Base-by-base conservation (phyloP, 2,113 vertebrate genomes). In the Cheirogaleus medius region DNA sequence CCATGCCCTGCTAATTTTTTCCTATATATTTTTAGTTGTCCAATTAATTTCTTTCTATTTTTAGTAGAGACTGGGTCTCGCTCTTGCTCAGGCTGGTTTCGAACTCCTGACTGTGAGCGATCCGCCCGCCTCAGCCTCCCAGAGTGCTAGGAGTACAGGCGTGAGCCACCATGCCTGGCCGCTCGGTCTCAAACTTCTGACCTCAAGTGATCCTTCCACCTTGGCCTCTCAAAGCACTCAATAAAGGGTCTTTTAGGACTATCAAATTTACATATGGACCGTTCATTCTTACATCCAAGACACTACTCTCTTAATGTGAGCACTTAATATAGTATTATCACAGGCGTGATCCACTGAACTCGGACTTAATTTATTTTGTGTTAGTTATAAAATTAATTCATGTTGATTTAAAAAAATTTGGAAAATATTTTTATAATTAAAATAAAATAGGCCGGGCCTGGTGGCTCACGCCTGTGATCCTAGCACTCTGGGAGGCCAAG, bases 341-440 rank as follows among this genome's bases (percentile, higher is more conserved):
- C 11, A 63, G 25, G 60, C 5, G 4, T 12, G 25, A 63, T 25
- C 60, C 58, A 56, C 20, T 1, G 2, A 2, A 21, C 58, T 23
- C 25, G 4, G 60, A 63, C 11, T 63, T 63, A 63, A 27, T 86
- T 95, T 76, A 52, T 84, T 94, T 87, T 52, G 60, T 68, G 39
- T 69, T 94, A 69, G 64, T 64, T 81, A 74, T 90, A 93, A 88
- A 94, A 77, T 93, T 86, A 86, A 66, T 90, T 90, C 80, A 76
- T 42, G 6, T 80, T 92, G 47, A 71, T 71, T 74, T 14, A 83
- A 58, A 74, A 82, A 76, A 91, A 39, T 73, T 92, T 95, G 34
- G 71, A 90, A 95, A 90, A 81, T 83, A 44, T 77, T 91, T 93
- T 88, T 34, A 32, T 71, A 94, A 78, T 49, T 91, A 52, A 21